Base-by-base conservation (phyloP, 2,113 vertebrate genomes). In the Colossoma macropomum region DNA sequence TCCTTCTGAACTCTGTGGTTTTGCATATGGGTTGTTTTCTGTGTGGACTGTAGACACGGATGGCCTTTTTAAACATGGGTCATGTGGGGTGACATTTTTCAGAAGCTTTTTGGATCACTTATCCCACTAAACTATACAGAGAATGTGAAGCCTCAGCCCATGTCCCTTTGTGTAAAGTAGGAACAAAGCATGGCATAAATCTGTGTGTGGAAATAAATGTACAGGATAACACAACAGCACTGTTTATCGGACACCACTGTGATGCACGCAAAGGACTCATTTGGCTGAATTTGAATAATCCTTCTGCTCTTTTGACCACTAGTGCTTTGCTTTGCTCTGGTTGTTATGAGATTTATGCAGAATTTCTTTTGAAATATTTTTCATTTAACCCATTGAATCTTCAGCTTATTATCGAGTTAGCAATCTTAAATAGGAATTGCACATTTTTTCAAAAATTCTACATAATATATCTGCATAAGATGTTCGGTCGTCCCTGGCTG, bases 31-130 rank as follows among this genome's bases (percentile, higher is more conserved):
- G 89, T 86, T 89, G 82, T 86, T 87, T 86, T 88, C 76, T 13
- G 32, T 89, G 85, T 82, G 73, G 77, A 76, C 78, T 69, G n/a
- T 48, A 50, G 74, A 62, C 73, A 80, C 7, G 81, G 81, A 87
- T 80, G 68, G 85, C 80, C 87, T 80, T 83, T 86, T 83, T 80
- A 89, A 84, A 82, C 21, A 7, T 34, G 77, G 89, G 91, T 91
- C 88, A 87, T 91, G 77, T 85, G 77, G 90, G 89, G 90, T 85
- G 82, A 91, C 82, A n/a, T 73, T 86, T 89, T 88, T 70, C 63
- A 34, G 71, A 48, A 70, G 63, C 84, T 81, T 84, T 28, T 70
- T 25, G 0, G 74, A 72, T 25, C 82, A 68, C 30, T 21, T 0
- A 0, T 79, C 1, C 71, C 52, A 86, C 50, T 32, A 17, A 78